Evolutionary conservation across 2,888 invertebrate genomes (phyloP), one percentile per base, ranked within the genome.

Genomic region (Ormyrus pomaceus): DNA sequence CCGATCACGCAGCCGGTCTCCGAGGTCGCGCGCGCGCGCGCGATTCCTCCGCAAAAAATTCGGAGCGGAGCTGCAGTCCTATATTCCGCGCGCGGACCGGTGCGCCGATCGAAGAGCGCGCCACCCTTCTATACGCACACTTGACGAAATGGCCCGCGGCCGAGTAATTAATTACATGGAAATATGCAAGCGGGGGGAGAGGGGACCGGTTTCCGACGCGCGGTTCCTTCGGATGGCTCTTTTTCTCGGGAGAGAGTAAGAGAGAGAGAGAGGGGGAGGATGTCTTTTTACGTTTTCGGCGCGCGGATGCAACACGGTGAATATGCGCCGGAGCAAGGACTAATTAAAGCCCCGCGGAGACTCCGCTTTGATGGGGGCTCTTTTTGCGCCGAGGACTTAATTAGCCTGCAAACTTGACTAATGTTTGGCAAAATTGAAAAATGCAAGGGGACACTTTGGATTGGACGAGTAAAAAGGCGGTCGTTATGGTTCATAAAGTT

Each of bases 111-210:
- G 34, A 4, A 34, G 0, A 34, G 34, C 34, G 4, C 34, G 2
- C 1, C 19, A 19, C 1, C 34, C 34, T 4, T 34, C 34, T 34
- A 3, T 34, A 34, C 34, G 0, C 4, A 4, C 34, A 1, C 34
- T 34, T 34, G 34, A 34, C 34, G 34, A 34, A 46, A 45, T 46
- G 5, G 46, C 34, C 19, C 8, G 68, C 45, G 50, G 53, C 9
- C 55, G 10, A 56, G 70, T 77, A 74, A 74, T 74, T 77, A 77
- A 70, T 77, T 77, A 70, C 70, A 77, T 70, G 77, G 77, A 77
- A 70, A 70, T 77, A 77, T 70, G 77, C 77, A 70, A 61, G 68
- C 66, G 19, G 34, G 34, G n/a, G 9, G 55, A 0, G 45, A 53
- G 34, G 34, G 19, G 74, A 69, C 68, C 68, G 68, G 68, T 69